A percentile compares a stretch with the other conserved stretches of the same genome.
Conservation (phyloP, 2,888 invertebrate species). For the Electrophaes corylata region DNA sequence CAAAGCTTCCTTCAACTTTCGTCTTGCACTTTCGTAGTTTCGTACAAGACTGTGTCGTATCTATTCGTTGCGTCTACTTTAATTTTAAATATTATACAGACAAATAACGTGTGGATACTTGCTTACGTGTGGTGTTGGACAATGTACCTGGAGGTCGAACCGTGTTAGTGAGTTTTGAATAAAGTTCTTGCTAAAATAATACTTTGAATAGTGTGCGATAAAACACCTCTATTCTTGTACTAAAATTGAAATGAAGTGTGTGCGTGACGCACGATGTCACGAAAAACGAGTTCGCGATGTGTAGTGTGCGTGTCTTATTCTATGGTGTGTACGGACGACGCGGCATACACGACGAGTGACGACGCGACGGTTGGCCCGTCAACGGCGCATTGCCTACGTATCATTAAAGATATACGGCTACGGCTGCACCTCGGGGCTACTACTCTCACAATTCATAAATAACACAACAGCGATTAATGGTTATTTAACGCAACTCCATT, state of each 20-base stretch:
- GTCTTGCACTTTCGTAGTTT: too few relatives aligned
- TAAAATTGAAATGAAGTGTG: conserved; percentile 59
- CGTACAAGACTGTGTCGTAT: not conserved
- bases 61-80: conserved; percentile 42
- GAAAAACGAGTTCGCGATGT: conserved; percentile 55
- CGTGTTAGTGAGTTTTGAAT: conserved; percentile 43
- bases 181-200: conserved; percentile 48
- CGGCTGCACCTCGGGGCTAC: conserved; percentile 43
- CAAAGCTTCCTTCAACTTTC: too few relatives aligned
- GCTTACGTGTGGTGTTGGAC: conserved; percentile 48
- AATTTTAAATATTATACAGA: conserved; percentile 38
- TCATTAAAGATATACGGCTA: conserved; percentile 50
- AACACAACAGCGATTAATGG: conserved; percentile 74
- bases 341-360: conserved; percentile 47
- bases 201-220: conserved; percentile 46
- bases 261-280: conserved; percentile 65
- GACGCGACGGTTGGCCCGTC: conserved; percentile 38
- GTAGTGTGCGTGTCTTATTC: conserved; percentile 51
- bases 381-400: not conserved
- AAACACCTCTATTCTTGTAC: conserved; percentile 54
- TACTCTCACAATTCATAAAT: conserved; percentile 60
- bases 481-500: conserved; percentile 76
- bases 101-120: conserved; percentile 46
- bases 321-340: too few relatives aligned
- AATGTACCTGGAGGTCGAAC: conserved; percentile 46